Percentiles rank a stretch among this genome's conserved stretches.
These are phyloP conservation scores for Tonatia bakeri DNA, from an alignment of 2,113 vertebrate species.

Conservation along the genomic window DNA sequence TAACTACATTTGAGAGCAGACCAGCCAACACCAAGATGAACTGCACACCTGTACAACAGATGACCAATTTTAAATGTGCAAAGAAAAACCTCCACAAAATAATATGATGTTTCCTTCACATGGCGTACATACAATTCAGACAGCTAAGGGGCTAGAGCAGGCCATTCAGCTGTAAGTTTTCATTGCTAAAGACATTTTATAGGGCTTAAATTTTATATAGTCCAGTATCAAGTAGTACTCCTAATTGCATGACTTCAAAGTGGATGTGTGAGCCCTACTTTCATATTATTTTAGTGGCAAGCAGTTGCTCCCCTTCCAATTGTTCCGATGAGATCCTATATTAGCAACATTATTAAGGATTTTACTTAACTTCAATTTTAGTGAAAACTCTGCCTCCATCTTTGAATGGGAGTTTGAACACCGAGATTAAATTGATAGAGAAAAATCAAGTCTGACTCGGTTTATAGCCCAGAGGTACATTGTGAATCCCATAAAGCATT, in stretches of 20 bases:
- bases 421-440: constrained; percentile 79
- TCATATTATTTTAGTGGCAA: constrained; percentile 43
- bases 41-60: constrained; percentile 83
- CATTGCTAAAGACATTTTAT: constrained; percentile 68
- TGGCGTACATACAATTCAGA: constrained; percentile 66
- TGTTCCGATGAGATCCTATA: constrained; percentile 44
- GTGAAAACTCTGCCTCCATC: constrained; percentile 49
- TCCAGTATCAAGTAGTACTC: constrained; percentile 70
- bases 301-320: neutral
- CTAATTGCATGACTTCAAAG: constrained; percentile 74
- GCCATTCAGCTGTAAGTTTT: constrained; percentile 61
- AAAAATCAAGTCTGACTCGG: constrained; percentile 78
- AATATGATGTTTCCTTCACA: constrained; percentile 73
- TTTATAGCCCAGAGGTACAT: constrained; percentile 82
- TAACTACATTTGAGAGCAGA: constrained; percentile 4
- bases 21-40: constrained; percentile 36
- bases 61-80: constrained; percentile 77
- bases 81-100: constrained; percentile 57
- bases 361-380: constrained; percentile 64
- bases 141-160: constrained; percentile 56
- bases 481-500: constrained; percentile 87
- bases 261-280: constrained; percentile 18
- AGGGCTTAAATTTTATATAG: constrained; percentile 72
- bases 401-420: constrained; percentile 70
- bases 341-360: constrained; percentile 60